A percentile compares a stretch with the other conserved stretches of the same genome.
Conservation (phyloP, 2,113 vertebrate genomes). For the Ellobius talpinus region DNA sequence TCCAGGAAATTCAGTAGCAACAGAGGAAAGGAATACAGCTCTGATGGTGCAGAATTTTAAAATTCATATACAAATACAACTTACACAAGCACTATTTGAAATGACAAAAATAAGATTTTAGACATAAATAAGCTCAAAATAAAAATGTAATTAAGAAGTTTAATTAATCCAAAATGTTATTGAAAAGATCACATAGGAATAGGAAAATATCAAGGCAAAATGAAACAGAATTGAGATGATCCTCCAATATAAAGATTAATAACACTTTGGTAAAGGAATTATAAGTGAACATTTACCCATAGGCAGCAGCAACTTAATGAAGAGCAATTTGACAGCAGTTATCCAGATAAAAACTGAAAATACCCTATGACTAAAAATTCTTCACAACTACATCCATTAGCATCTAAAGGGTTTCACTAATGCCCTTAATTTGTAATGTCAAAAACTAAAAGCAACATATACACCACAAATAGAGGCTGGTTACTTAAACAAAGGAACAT, state of each 20-base stretch:
- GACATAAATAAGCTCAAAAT: background rate
- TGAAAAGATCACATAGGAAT: background rate
- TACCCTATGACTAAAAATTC: background rate
- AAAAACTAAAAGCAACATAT: conserved; percentile 26
- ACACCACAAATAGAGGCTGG: conserved; percentile 15
- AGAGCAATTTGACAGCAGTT: conserved; percentile 7
- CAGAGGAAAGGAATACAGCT: conserved; percentile 34
- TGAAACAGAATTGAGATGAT: conserved; percentile 40
- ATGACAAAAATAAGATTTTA: conserved; percentile 52
- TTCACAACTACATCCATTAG: background rate
- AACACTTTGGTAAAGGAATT: conserved; percentile 19
- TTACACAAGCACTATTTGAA: conserved; percentile 29
- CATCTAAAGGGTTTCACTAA: conserved; percentile 25
- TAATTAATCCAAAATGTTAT: background rate
- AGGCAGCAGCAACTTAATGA: background rate
- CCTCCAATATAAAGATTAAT: background rate
- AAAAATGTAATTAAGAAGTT: conserved; percentile 48
- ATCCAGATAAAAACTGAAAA: conserved; percentile 45
- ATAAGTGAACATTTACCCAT: background rate
- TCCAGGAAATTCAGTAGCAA: conserved; percentile 36
- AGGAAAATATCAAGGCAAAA: conserved; percentile 49
- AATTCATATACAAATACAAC: background rate
- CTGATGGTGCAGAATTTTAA: conserved; percentile 21
- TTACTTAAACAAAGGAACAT: conserved; percentile 12
- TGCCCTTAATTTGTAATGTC: background rate